Conservation (phyloP, 2,888 invertebrate genomes). For the Isoperla grammatica region DNA sequence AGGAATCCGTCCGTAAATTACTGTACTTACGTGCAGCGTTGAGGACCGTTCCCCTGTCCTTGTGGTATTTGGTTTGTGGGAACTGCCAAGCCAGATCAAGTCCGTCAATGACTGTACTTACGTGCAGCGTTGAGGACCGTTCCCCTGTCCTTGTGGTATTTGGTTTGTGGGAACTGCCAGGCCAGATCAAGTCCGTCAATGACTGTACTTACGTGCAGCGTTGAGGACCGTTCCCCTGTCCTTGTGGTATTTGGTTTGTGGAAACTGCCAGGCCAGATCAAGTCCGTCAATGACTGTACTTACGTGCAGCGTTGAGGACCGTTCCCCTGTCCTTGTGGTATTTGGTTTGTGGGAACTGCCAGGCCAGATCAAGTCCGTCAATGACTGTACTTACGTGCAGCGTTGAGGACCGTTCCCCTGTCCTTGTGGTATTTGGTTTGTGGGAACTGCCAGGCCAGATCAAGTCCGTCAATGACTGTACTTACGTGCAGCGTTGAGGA, state of each 20-base stretch:
- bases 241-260: slow-evolving; percentile 72
- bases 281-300: slow-evolving; percentile 88
- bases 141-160: slow-evolving; percentile 70
- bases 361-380: slow-evolving; percentile 81
- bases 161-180: slow-evolving; percentile 77
- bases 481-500: slow-evolving; percentile 41
- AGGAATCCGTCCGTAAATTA: too few relatives aligned
- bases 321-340: slow-evolving; percentile 70
- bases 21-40: too few relatives aligned
- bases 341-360: slow-evolving; percentile 77
- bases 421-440: slow-evolving; percentile 73
- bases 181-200: slow-evolving; percentile 83
- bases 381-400: too few relatives aligned
- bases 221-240: slow-evolving; percentile 54
- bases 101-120: too few relatives aligned
- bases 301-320: slow-evolving; percentile 42
- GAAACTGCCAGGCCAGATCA: slow-evolving; percentile 83
- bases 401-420: slow-evolving; percentile 49
- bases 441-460: slow-evolving; percentile 83
- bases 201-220: too few relatives aligned
- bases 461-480: slow-evolving; percentile 86
- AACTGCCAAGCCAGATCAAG: slow-evolving; percentile 85
- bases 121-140: slow-evolving; percentile 45
- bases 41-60: slow-evolving; percentile 58
- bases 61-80: slow-evolving; percentile 71